Evolutionary conservation across 1,140 invertebrate species (phyloP), one percentile per base, ranked within the genome.

Genomic region (Cataglyphis hispanica): DNA sequence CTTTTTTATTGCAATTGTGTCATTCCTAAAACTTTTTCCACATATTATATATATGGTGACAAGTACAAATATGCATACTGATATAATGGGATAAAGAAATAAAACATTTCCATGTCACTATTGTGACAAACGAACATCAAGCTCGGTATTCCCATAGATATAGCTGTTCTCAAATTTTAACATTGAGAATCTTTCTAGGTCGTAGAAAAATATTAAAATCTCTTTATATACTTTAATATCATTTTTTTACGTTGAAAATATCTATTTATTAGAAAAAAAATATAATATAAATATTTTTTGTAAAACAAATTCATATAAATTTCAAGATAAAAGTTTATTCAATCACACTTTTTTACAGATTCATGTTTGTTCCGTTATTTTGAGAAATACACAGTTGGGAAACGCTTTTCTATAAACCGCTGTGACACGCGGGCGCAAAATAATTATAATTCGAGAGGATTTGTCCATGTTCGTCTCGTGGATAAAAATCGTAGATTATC

Each of bases 371-470:
- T 60, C 13, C 37, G 19, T 25, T 31, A 81, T 56, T 58, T 31
- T 2, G 19, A 22, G 72, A 72, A 46, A 34, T 25, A 22, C 2
- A 11, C 34, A 1, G 13, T 25, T 43, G 25, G 7, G 4, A 74
- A 74, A 0, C 27, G 11, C 11, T 70, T 7, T 46, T 58, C 43
- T 72, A 43, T 13, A n/a, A 8, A 43, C 4, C 11, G 46, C n/a
- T 83, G 53, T 60, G 13, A 72, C 22, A 5, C 37, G 46, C 27
- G 25, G 22, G 7, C 13, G 25, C 46, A 50, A 16, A n/a, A 60
- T 74, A 72, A 83, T 74, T 60, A 46, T 83, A 83, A 83, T 72
- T 37, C 37, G 34, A 40, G 16, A n/a, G 67, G 37, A 83, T 83
- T 74, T 60, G 16, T 16, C 22, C 67, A 25, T 43, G 31, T 53